Conservation (phyloP, 2,113 vertebrate species). For the Mobula birostris region DNA sequence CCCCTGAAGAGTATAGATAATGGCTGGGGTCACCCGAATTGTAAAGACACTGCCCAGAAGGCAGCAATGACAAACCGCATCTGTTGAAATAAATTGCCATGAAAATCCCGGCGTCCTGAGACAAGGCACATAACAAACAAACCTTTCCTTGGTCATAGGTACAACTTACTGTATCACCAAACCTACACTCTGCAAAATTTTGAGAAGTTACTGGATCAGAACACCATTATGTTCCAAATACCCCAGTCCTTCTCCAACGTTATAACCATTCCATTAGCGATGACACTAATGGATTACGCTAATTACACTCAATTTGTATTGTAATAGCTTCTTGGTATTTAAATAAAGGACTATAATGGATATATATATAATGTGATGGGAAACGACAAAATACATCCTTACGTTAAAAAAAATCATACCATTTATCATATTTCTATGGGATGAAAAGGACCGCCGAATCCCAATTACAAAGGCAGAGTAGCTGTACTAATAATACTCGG, state of each 20-base stretch:
- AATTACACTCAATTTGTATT: constrained; percentile 33
- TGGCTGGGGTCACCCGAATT: too few relatives aligned
- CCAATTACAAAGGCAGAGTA: too few relatives aligned
- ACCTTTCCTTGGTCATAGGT: too few relatives aligned
- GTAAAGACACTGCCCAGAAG: too few relatives aligned
- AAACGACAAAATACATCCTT: background rate
- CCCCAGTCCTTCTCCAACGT: too few relatives aligned
- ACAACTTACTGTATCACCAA: background rate
- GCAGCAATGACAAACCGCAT: too few relatives aligned
- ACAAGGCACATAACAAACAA: too few relatives aligned
- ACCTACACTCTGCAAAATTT: background rate
- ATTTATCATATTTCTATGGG: background rate
- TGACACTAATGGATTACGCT: constrained; percentile 34
- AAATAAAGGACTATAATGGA: background rate
- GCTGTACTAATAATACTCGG: background rate
- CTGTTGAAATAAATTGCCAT: too few relatives aligned
- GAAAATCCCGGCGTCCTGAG: too few relatives aligned
- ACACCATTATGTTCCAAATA: background rate
- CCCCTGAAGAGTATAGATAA: too few relatives aligned
- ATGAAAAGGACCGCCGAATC: background rate
- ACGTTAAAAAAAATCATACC: background rate
- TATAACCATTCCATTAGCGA: constrained; percentile 16
- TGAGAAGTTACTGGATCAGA: background rate
- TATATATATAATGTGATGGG: background rate
- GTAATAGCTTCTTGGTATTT: background rate